phyloP scores from a whole-genome alignment of 2,113 vertebrate genomes.

The Euleptes europaea region DNA sequence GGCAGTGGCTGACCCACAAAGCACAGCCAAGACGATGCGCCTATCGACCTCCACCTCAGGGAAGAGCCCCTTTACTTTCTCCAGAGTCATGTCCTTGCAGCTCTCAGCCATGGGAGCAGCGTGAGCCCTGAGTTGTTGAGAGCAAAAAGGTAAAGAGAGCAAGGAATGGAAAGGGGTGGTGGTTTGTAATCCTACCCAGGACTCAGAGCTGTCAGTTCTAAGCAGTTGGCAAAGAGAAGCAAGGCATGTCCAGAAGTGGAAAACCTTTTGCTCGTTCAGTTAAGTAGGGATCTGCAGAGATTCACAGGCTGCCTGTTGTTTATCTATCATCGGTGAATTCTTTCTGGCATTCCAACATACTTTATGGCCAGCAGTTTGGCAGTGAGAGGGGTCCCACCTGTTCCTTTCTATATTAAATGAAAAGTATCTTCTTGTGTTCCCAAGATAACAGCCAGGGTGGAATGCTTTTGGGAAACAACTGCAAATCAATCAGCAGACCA shows the following conservation, averaged over 20 bases:
- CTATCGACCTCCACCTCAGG: background rate
- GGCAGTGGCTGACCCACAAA: constrained; percentile 7
- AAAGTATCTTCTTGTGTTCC: background rate
- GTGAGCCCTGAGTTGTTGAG: background rate
- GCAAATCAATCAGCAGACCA: background rate
- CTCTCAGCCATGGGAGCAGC: background rate
- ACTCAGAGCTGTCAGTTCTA: background rate
- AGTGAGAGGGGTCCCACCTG: background rate
- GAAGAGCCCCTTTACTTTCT: background rate
- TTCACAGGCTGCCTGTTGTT: background rate
- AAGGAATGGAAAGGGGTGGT: background rate
- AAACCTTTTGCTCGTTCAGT: background rate
- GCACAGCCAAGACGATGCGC: background rate
- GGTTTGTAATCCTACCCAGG: constrained; percentile 20
- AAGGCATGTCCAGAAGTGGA: background rate
- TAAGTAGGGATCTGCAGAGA: background rate
- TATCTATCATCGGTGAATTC: background rate
- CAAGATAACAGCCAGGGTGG: background rate
- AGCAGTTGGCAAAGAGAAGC: background rate
- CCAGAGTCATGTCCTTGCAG: background rate
- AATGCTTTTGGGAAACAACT: background rate
- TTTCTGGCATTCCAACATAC: background rate
- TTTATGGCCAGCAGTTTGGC: background rate
- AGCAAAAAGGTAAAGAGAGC: background rate
- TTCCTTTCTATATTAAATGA: background rate